Evolutionary conservation across 2,888 invertebrate genomes (phyloP).

Genomic region (Lissocephala sabroskyi): DNA sequence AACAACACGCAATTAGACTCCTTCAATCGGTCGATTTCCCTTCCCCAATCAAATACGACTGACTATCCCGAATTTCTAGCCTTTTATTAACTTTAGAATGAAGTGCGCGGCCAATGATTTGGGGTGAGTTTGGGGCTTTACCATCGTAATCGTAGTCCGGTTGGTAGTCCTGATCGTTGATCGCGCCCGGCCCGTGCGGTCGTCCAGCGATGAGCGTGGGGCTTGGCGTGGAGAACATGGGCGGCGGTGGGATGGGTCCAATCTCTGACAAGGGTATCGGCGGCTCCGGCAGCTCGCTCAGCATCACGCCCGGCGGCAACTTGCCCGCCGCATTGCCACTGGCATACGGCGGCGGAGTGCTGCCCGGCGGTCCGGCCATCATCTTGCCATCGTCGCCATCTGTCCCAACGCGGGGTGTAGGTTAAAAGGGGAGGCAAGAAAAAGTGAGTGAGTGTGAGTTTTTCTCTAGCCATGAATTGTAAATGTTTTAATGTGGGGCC

Average conservation of each 20-base stretch:
- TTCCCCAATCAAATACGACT: too few species aligned
- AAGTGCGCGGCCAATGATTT: background rate
- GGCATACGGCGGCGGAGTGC: conserved; percentile 69
- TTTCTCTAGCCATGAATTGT: conserved; percentile 24
- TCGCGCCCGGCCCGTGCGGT: conserved; percentile 72
- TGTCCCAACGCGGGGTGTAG: too few species aligned
- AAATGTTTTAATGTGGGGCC: too few species aligned
- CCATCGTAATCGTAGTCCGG: conserved; percentile 80
- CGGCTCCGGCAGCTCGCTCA: conserved; percentile 91
- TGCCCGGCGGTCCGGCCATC: conserved; percentile 69
- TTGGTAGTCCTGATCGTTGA: conserved; percentile 71
- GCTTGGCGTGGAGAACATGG: conserved; percentile 95
- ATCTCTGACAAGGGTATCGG: conserved; percentile 94
- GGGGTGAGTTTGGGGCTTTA: conserved; percentile 67
- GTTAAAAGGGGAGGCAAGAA: conserved; percentile 6
- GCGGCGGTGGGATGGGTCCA: conserved; percentile 94
- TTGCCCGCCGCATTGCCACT: conserved; percentile 55
- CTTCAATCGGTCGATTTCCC: background rate
- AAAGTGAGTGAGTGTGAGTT: conserved; percentile 7
- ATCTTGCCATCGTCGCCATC: conserved; percentile 67
- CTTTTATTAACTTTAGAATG: too few species aligned
- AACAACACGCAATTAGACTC: background rate
- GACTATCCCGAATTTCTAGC: too few species aligned
- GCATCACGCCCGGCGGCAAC: conserved; percentile 77
- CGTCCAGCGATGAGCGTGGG: conserved; percentile 78